Conservation (phyloP, 2,113 vertebrate species). For the Hyperoodon ampullatus region DNA sequence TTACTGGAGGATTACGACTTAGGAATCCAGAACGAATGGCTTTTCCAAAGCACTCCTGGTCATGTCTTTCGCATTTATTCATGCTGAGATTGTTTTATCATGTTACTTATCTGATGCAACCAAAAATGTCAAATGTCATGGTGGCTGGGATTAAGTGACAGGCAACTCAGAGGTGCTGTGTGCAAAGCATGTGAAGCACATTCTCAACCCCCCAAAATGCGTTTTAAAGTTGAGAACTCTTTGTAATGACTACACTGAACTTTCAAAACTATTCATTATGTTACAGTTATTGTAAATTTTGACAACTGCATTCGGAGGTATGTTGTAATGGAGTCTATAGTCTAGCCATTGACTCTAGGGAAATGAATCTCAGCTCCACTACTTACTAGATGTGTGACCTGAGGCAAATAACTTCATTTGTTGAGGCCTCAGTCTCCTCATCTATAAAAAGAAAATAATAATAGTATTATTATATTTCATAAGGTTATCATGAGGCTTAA, state of each 20-base stretch:
- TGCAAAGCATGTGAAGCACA: background rate
- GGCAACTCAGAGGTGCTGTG: background rate
- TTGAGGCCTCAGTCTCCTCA: background rate
- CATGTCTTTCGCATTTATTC: background rate
- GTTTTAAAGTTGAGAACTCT: background rate
- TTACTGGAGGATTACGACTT: slow-evolving; percentile 41
- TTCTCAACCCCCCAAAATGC: background rate
- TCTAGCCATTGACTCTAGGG: background rate
- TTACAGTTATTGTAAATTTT: background rate
- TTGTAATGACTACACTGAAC: background rate
- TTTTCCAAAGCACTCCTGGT: slow-evolving; percentile 53
- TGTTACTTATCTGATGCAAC: background rate
- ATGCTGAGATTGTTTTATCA: background rate
- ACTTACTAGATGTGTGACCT: background rate
- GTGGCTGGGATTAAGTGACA: background rate
- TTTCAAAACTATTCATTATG: background rate
- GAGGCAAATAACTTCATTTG: background rate
- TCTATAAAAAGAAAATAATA: slow-evolving; percentile 23
- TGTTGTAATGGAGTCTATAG: background rate
- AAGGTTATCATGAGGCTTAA: background rate
- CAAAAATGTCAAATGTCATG: background rate
- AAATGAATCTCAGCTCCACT: background rate
- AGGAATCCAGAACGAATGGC: slow-evolving; percentile 59
- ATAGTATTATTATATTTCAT: background rate
- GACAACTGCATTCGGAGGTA: background rate